A percentile compares a stretch with the other conserved stretches of the same genome.
phyloP scores from a whole-genome alignment of 2,888 invertebrate species.

The Dolichopus griseipennis region DNA sequence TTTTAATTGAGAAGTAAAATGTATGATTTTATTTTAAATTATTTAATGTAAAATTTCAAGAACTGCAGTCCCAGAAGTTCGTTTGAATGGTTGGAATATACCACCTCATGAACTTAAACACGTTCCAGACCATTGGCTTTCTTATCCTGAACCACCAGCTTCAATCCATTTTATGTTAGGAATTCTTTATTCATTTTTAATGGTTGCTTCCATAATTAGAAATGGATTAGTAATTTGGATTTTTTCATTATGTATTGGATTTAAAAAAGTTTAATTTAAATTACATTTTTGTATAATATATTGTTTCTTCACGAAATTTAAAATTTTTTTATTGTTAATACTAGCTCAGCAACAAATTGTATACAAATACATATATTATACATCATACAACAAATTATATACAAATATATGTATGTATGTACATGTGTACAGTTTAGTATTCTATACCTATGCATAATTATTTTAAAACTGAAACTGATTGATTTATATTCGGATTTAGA shows the following conservation, averaged over 20 bases:
- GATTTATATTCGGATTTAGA: too few relatives aligned
- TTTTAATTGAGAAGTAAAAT: background rate
- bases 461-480: too few relatives aligned
- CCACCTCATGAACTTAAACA: slow-evolving; percentile 63
- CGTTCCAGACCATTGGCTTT: slow-evolving; percentile 72
- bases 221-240: slow-evolving; percentile 76
- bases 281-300: background rate
- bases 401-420: too few relatives aligned
- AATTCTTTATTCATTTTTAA: slow-evolving; percentile 65
- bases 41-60: background rate
- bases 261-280: background rate
- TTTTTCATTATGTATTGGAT: slow-evolving; percentile 2
- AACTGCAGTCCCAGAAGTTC: slow-evolving; percentile 28
- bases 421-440: too few relatives aligned
- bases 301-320: too few relatives aligned
- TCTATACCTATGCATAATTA: too few relatives aligned
- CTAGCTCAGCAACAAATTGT: background rate
- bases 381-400: too few relatives aligned
- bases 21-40: background rate
- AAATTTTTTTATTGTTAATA: background rate
- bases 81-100: slow-evolving; percentile 64
- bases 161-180: slow-evolving; percentile 70
- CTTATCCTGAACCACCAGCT: slow-evolving; percentile 67
- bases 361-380: too few relatives aligned
- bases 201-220: slow-evolving; percentile 61